A percentile compares a stretch with the other conserved stretches of the same genome.
Conservation (phyloP, 2,888 invertebrate genomes). For the Schizaphis graminum region DNA sequence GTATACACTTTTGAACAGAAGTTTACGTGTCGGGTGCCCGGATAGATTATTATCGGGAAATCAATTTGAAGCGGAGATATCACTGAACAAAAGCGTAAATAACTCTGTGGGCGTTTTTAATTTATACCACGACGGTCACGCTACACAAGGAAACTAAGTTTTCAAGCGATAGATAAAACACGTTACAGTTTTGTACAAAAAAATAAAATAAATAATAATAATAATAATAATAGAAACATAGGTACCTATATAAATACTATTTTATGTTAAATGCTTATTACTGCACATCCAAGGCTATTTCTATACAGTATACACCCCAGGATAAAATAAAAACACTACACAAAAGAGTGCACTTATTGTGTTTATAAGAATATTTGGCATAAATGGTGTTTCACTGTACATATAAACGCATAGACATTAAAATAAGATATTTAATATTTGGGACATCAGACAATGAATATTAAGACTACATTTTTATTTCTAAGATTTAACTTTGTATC, state of each 20-base stretch:
- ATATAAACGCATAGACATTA: background rate
- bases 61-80: conserved; percentile 51
- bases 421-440: background rate
- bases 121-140: conserved; percentile 44
- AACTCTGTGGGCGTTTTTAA: conserved; percentile 35
- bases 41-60: conserved; percentile 41
- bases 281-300: background rate
- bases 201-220: conserved; percentile 1
- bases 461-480: background rate
- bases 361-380: background rate
- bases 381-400: background rate
- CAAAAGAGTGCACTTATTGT: background rate
- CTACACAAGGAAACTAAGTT: conserved; percentile 41
- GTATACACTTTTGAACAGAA: background rate
- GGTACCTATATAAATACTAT: background rate
- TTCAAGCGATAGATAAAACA: conserved; percentile 22
- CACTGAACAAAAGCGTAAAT: conserved; percentile 37
- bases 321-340: background rate
- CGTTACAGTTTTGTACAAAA: background rate
- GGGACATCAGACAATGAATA: background rate
- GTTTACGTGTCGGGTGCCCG: background rate
- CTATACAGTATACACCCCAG: background rate
- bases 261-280: background rate
- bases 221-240: background rate
- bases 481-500: background rate